Conservation (phyloP, 2,888 invertebrate species). For the Cosmia trapezina region DNA sequence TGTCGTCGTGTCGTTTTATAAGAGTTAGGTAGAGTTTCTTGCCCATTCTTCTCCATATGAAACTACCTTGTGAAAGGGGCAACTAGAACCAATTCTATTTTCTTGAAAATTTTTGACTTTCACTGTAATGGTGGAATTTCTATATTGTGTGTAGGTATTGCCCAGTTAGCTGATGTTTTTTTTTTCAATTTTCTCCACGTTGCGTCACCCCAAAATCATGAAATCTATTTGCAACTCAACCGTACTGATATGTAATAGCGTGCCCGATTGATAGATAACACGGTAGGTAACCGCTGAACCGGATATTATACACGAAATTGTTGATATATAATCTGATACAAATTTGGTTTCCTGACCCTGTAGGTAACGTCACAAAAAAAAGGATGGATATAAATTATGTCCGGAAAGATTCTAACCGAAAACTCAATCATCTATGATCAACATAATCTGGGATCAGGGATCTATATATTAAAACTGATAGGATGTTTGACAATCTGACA, state of each 20-base stretch:
- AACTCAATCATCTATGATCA: neutral
- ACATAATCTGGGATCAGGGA: too few relatives aligned
- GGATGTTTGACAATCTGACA: too few relatives aligned
- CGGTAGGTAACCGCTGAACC: constrained; percentile 36
- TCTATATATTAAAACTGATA: too few relatives aligned
- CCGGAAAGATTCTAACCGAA: neutral
- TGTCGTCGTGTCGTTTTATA: too few relatives aligned
- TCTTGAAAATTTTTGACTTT: too few relatives aligned
- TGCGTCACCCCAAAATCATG: neutral
- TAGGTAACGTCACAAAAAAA: neutral
- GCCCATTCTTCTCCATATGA: too few relatives aligned
- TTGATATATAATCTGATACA: constrained; percentile 40
- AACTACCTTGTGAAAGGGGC: too few relatives aligned
- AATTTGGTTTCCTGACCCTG: constrained; percentile 23
- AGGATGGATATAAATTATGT: too few relatives aligned
- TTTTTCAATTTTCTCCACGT: neutral
- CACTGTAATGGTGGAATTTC: neutral
- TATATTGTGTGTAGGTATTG: neutral
- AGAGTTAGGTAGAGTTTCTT: too few relatives aligned
- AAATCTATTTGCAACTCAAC: constrained; percentile 28
- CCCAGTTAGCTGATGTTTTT: neutral
- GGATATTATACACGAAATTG: constrained; percentile 39
- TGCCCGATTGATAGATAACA: constrained; percentile 53
- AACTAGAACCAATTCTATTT: too few relatives aligned
- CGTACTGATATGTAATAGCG: constrained; percentile 35